These are phyloP conservation scores for Bufo bufo DNA, from an alignment of 2,113 vertebrate species.

Conservation along the genomic window DNA sequence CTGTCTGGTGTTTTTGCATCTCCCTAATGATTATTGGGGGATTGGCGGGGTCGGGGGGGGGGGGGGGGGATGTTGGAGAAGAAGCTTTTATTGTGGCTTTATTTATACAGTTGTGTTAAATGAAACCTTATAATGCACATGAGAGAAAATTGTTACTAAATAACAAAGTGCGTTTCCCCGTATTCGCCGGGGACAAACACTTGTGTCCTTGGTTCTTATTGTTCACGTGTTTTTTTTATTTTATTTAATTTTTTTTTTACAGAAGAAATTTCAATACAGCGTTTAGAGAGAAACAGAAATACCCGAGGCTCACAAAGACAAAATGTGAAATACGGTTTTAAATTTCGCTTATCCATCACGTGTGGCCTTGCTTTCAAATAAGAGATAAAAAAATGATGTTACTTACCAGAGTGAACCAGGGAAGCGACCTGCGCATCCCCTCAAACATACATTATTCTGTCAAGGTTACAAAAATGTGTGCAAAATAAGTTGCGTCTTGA, in stretches of 20 bases:
- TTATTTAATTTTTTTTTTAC: background rate
- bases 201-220: conserved; percentile 31
- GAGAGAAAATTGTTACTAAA: background rate
- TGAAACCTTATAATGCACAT: background rate
- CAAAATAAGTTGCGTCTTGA: background rate
- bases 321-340: background rate
- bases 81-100: background rate
- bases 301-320: background rate
- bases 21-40: no score
- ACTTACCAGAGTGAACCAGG: background rate
- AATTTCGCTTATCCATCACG: background rate
- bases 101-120: background rate
- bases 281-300: background rate
- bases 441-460: background rate
- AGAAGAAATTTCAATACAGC: background rate
- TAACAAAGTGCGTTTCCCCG: background rate
- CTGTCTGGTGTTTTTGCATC: no score
- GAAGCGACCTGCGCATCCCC: background rate
- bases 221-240: background rate
- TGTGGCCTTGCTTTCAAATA: conserved; percentile 3
- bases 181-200: background rate
- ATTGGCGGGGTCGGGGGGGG: no score
- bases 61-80: no score
- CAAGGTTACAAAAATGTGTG: conserved; percentile 35
- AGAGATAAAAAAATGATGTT: background rate